Conservation (phyloP, 2,888 invertebrate genomes). For the Bruchidius siliquastri region DNA sequence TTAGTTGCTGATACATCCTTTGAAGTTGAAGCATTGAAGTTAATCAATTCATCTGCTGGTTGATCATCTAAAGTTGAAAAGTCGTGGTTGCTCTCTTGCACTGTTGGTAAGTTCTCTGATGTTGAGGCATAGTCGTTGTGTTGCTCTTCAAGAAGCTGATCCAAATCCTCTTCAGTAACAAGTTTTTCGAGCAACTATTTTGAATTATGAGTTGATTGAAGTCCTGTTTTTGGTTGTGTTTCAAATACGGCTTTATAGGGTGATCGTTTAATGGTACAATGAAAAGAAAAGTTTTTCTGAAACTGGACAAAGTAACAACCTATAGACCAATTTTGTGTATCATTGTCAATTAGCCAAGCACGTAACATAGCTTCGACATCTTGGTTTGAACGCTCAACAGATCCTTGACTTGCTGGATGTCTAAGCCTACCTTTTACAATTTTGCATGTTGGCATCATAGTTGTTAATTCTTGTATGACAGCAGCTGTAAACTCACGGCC, state of each 20-base stretch:
- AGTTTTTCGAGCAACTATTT: slow-evolving; percentile 6
- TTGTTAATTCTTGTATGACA: background rate
- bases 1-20: background rate
- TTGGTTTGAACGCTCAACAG: background rate
- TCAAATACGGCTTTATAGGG: background rate
- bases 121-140: slow-evolving; percentile 2
- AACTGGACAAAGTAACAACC: too few species aligned
- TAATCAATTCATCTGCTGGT: slow-evolving; percentile 7
- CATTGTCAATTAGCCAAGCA: slow-evolving; percentile 8
- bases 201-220: slow-evolving; percentile 1
- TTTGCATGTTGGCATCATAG: background rate
- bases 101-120: slow-evolving; percentile 1
- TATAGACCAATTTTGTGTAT: background rate
- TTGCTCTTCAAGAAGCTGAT: slow-evolving; percentile 7
- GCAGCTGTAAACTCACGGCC: slow-evolving; percentile 13
- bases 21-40: slow-evolving; percentile 5
- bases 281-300: too few species aligned
- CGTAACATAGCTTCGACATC: slow-evolving; percentile 5
- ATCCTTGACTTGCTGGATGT: slow-evolving; percentile 6
- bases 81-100: background rate
- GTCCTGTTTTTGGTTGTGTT: background rate
- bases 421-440: slow-evolving; percentile 1
- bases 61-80: background rate
- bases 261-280: background rate
- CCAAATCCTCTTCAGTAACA: slow-evolving; percentile 9